Evolutionary conservation across 2,797 vertebrate genomes (phyloP), one percentile per base, ranked within the genome.

Genomic region (Chelonia mydas): DNA sequence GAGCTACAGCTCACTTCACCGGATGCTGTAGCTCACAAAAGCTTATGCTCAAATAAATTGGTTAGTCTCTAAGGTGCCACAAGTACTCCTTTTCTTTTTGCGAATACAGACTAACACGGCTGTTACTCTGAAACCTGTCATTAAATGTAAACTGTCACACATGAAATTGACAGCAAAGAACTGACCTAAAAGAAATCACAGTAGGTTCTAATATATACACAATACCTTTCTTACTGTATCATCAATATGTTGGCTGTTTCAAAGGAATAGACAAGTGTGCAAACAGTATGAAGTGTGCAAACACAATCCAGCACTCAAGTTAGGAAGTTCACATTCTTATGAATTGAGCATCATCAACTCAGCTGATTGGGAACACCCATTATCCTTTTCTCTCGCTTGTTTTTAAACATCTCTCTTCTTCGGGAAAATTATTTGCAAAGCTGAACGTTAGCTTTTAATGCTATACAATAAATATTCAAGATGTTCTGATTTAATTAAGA

Each of bases 141-240:
- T 72, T 86, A 94, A 94, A 91, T 79, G 17, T 37, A 85, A 80
- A 16, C 77, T 45, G 91, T 90, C 90, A 90, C 72, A 72, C 81
- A 87, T 45, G 23, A 74, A 77, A 47, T 74, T 88, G 89, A 95
- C 90, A 95, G 65, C 0, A 33, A 41, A 84, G 72, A 94, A 65
- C 9, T 84, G 41, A 13, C 84, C 55, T 65, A 2, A 1, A 2
- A 5, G 84, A 97, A 96, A 87, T 23, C 51, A 37, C 81, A 94
- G 80, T 19, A 92, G 90, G n/a, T 61, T 88, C 74, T 90, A 23
- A 12, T 37, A 91, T 25, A 86, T 23, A 31, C 0, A 6, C 7
- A 80, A 25, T 95, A 90, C 85, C 33, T 59, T 21, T 84, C 31
- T 82, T 85, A 90, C 65, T 27, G 5, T 80, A 84, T 87, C 50